These are phyloP conservation scores for Actinia equina DNA, from an alignment of 64 coral and sea anemone species.

Conservation along the genomic window DNA sequence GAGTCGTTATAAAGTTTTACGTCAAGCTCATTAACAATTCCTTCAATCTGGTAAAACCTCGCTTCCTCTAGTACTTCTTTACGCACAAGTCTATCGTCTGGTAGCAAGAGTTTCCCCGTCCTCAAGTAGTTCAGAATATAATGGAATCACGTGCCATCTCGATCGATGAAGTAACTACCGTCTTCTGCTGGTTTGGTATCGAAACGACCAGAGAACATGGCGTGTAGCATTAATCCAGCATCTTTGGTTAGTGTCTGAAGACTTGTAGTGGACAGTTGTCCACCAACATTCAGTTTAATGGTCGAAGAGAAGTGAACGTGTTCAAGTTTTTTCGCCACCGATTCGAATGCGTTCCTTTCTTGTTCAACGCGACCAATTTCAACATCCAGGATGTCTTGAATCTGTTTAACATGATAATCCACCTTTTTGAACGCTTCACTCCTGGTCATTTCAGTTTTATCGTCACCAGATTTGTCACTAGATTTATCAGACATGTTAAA, in stretches of 20 bases:
- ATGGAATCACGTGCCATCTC: constrained; percentile 21
- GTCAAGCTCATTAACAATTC: neutral
- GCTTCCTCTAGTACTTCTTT: constrained; percentile 18
- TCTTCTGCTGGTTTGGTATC: constrained; percentile 36
- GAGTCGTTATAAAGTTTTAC: neutral
- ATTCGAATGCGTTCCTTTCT: constrained; percentile 27
- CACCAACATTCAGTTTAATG: constrained; percentile 46
- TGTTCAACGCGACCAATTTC: constrained; percentile 19
- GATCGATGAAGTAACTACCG: constrained; percentile 32
- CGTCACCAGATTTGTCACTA: too few relatives aligned
- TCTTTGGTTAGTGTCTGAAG: constrained; percentile 35
- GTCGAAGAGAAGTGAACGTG: constrained; percentile 10
- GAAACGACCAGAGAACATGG: constrained; percentile 29
- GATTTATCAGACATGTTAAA: too few relatives aligned
- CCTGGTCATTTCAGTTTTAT: too few relatives aligned
- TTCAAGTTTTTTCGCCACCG: constrained; percentile 29
- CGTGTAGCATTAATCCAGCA: constrained; percentile 6
- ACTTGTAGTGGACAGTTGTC: constrained; percentile 26
- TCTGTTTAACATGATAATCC: neutral
- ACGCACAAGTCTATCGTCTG: neutral
- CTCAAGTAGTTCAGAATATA: constrained; percentile 35
- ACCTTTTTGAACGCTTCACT: neutral
- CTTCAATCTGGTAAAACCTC: constrained; percentile 19
- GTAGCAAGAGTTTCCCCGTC: constrained; percentile 1
- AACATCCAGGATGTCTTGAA: constrained; percentile 25